Base-by-base conservation (phyloP, 2,113 vertebrate genomes). In the Nasalis larvatus region DNA sequence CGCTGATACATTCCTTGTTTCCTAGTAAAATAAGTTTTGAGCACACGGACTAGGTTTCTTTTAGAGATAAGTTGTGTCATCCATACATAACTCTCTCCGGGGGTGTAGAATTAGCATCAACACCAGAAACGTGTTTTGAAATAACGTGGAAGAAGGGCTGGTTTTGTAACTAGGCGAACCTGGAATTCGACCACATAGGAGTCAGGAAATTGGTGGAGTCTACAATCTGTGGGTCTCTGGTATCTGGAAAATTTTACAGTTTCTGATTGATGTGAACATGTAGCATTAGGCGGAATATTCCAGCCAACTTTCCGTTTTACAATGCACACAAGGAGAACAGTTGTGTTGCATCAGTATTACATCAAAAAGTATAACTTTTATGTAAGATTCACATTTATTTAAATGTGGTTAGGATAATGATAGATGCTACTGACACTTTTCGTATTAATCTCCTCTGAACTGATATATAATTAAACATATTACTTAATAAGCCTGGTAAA, bases 221-320 rank as follows among this genome's bases (percentile, higher is more conserved):
- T 96, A 71, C 71, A 95, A 60, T 94, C 80, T 32, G 78, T 89
- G 91, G 83, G 82, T 89, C 92, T 73, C 92, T 83, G 58, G 94
- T 97, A 96, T 97, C 95, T 96, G 97, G 92, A 96, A 97, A 95
- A 86, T 91, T 98, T 98, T 97, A 97, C 90, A 85, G 83, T 91
- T 80, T 27, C 82, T 89, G 35, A 95, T 85, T 95, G 96, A 86
- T 90, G 83, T 74, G 94, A 84, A 95, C 84, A 14, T 88, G 71
- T 54, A 92, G 42, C 81, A 30, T 80, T 91, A 78, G 91, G 92
- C 92, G 66, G 85, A 90, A 35, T 82, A 92, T 95, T 86, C 66
- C 86, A 84, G 80, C 58, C 96, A 96, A 63, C 78, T 96, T 94
- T 86, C 27, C 74, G 21, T 96, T 92, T 97, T 83, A 76, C 84